Evolutionary conservation across 2,113 vertebrate genomes (phyloP).

Genomic region (Cinclus mexicanus): DNA sequence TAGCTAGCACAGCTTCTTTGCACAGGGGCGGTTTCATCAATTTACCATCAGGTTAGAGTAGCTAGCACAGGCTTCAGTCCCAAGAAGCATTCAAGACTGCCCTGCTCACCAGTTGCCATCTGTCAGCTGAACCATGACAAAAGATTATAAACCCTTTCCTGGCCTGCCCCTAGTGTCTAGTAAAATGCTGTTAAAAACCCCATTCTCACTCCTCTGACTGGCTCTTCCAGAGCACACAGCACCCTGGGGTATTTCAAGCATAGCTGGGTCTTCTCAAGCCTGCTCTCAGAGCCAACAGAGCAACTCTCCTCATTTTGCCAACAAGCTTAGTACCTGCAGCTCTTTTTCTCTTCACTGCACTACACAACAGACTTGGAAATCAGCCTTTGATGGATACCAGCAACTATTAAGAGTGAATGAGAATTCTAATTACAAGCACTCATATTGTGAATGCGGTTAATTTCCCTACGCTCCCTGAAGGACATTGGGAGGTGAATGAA

Average conservation of each 20-base stretch:
- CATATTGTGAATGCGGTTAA: conserved; percentile 57
- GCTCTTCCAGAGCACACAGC: neutral
- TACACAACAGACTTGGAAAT: neutral
- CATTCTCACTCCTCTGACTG: neutral
- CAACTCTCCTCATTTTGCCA: neutral
- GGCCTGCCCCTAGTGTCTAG: neutral
- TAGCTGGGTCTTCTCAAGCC: neutral
- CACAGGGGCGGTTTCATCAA: neutral
- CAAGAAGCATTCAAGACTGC: neutral
- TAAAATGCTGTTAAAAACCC: conserved; percentile 13
- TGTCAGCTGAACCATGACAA: conserved; percentile 28
- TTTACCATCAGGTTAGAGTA: neutral
- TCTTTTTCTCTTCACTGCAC: neutral
- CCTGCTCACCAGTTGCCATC: neutral
- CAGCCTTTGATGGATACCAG: conserved; percentile 57
- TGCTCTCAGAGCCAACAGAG: neutral
- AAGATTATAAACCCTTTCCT: conserved; percentile 2
- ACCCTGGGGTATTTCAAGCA: neutral
- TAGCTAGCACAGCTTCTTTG: neutral
- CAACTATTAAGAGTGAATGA: conserved; percentile 65
- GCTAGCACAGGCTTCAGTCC: neutral
- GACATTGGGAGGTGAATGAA: conserved; percentile 48
- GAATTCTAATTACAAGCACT: conserved; percentile 69
- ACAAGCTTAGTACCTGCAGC: neutral
- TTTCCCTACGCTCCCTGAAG: conserved; percentile 54